Evolutionary conservation across 2,888 invertebrate species (phyloP), one percentile per base, ranked within the genome.

Genomic region (Synergus japonicus): DNA sequence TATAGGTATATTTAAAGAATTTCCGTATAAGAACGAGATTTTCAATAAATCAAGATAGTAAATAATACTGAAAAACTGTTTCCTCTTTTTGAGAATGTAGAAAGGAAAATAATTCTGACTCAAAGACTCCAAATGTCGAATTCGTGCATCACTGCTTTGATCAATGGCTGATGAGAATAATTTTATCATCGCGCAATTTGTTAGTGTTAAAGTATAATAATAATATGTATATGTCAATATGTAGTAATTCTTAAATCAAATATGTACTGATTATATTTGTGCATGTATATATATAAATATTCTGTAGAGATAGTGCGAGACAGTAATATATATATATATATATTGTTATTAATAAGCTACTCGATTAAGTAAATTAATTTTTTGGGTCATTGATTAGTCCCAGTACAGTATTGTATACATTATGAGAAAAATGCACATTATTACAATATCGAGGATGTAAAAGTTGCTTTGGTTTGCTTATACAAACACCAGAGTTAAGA

Each of bases 401-500:
- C 54, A 64, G 83, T 79, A 64, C 82, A 77, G 82, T 83, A 85
- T 87, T 87, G 85, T 85, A 87, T 76, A 86, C 85, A 83, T 85
- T 86, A 84, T 83, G n/a, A 82, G 63, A 81, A 81, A 78, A 76
- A 83, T 85, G 85, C 84, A 83, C 83, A 83, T 82, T 84, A 84
- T 83, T 79, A 77, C 78, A 83, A 83, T 83, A 84, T 82, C 77
- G 79, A 81, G 81, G 83, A 78, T 82, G 83, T 86, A 81, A 84
- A 86, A 83, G 85, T 87, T 86, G 85, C 85, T 88, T 87, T 86
- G 83, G 83, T 85, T 87, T 86, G 86, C 86, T 86, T 86, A 79
- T 83, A 83, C 78, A 81, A 82, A 78, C 78, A 80, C 78, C 79
- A 82, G 78, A 80, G 80, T 73, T 79, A 84, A 79, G 81, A 83